Percentiles rank a stretch among this genome's conserved stretches.
Conservation (phyloP, 2,888 invertebrate genomes). For the Sarcophaga subvicina region DNA sequence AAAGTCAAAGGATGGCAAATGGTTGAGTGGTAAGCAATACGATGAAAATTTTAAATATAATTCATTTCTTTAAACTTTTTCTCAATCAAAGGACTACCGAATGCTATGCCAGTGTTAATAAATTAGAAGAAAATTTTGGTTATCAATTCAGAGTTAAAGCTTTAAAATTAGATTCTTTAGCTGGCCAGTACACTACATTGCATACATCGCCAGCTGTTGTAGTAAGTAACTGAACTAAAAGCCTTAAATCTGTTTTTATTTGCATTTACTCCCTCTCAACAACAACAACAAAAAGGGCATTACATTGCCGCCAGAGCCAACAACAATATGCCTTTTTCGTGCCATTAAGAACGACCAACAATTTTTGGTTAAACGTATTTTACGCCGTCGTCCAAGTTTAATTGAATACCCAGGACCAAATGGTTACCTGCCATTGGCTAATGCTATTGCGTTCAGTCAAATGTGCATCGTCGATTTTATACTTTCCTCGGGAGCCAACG, state of each 20-base stretch:
- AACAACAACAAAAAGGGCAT: conserved; percentile 72
- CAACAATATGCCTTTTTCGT: conserved; percentile 77
- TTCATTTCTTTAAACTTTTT: background rate
- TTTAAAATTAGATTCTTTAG: conserved; percentile 70
- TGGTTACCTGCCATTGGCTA: conserved; percentile 79
- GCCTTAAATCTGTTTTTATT: background rate
- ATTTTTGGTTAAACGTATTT: conserved; percentile 79
- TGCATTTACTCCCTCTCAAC: background rate
- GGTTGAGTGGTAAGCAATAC: conserved; percentile 76
- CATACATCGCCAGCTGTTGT: conserved; percentile 76
- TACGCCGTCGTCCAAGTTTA: conserved; percentile 77
- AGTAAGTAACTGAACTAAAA: conserved; percentile 70
- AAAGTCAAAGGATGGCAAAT: conserved; percentile 77
- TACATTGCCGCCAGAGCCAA: conserved; percentile 77
- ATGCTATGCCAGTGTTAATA: conserved; percentile 72
- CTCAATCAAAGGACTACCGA: conserved; percentile 68
- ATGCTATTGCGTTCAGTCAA: conserved; percentile 79
- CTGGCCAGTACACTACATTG: conserved; percentile 72
- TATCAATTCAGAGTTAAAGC: conserved; percentile 78
- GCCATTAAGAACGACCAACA: conserved; percentile 80
- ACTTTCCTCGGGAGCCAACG: conserved; percentile 77
- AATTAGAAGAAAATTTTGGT: conserved; percentile 80
- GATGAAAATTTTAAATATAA: background rate
- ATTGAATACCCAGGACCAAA: conserved; percentile 79
- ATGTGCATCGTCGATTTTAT: conserved; percentile 79